Base-by-base conservation (phyloP, 2,888 invertebrate species). In the Brachypalpus laphriformis region DNA sequence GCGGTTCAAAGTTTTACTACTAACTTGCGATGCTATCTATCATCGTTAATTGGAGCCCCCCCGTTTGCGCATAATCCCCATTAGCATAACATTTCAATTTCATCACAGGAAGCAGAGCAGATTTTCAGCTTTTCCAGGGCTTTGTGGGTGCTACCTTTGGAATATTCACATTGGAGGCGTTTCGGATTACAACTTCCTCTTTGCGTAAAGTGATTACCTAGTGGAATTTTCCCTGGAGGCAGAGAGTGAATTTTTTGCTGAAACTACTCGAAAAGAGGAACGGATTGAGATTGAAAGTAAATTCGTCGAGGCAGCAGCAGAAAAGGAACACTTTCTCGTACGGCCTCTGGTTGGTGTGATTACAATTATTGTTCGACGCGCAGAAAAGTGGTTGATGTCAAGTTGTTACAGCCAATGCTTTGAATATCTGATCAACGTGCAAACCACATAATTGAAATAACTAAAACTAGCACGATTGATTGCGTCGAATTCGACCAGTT, bases 201-300 rank as follows among this genome's bases (percentile, higher is more conserved):
- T n/a, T 45, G 20, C 25, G 25, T 51, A n/a, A n/a, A n/a, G n/a
- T n/a, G n/a, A n/a, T n/a, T n/a, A n/a, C n/a, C n/a, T n/a, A n/a
- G n/a, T n/a, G n/a, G n/a, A n/a, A n/a, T n/a, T n/a, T n/a, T n/a
- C n/a, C 37, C 63, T 18, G 11, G n/a, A 14, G 25, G 34, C 18
- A 14, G 31, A 28, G 18, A 7, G 3, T 8, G 11, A n/a, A 28
- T 56, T 65, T 34, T 28, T 5, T 14, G 22, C 37, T 18, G 2
- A 28, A 37, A 25, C 1, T 0, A 5, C 18, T 6, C 9, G 8
- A 5, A 28, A 49, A 25, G 42, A 34, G 37, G 54, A 49, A 65
- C 66, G 16, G 63, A 82, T 49, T 61, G 40, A 78, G 56, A 78
- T 68, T 74, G 74, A 78, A 74, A 74, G 72, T 74, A 47, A 59